phyloP scores from a whole-genome alignment of 2,797 vertebrate species.

The Sebastes minor region DNA sequence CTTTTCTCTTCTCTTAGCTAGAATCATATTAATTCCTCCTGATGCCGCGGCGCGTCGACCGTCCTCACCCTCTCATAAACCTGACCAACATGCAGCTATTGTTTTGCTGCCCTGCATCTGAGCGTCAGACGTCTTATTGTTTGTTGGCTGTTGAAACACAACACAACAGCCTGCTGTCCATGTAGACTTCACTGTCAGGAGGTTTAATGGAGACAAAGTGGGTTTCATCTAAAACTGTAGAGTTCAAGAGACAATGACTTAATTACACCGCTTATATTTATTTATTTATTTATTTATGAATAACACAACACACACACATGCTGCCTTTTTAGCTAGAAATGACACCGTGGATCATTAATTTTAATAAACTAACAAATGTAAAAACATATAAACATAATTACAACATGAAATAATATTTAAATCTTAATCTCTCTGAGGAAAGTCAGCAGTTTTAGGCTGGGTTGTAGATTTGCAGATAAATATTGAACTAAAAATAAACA shows the following conservation, averaged over 20 bases:
- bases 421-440: background rate
- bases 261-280: too few relatives aligned
- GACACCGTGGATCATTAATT: background rate
- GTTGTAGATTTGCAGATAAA: too few relatives aligned
- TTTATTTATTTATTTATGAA: too few relatives aligned
- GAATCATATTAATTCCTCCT: background rate
- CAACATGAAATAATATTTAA: background rate
- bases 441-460: background rate
- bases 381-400: background rate
- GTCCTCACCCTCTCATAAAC: background rate
- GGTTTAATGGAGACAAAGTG: background rate
- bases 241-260: background rate
- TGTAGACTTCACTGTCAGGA: background rate
- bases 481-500: background rate
- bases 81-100: slow-evolving; percentile 18
- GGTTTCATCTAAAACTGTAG: background rate
- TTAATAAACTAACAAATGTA: background rate
- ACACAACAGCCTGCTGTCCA: slow-evolving; percentile 29
- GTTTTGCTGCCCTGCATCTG: slow-evolving; percentile 55
- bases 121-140: slow-evolving; percentile 55
- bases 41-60: background rate
- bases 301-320: background rate
- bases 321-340: background rate
- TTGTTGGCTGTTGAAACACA: background rate
- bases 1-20: too few relatives aligned